Evolutionary conservation across 2,113 vertebrate species (phyloP), one percentile per base, ranked within the genome.

Genomic region (Tachysurus fulvidraco): DNA sequence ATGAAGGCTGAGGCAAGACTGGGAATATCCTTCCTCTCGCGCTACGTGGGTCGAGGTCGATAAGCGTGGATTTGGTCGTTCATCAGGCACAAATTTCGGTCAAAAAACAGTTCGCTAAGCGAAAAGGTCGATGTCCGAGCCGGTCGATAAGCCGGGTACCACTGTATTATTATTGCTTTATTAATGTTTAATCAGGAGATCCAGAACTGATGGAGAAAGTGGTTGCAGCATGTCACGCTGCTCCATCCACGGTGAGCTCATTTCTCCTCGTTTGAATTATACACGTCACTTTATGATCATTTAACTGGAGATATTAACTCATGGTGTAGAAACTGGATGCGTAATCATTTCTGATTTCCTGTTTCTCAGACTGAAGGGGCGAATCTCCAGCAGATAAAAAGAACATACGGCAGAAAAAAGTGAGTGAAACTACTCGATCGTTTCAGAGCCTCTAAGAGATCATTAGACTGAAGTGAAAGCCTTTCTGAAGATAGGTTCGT

Each of bases 351-450:
- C 44, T 91, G 14, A 87, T 10, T 78, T 88, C 30, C 46, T 86
- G 52, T 86, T 30, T 93, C 94, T 88, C 23, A 95, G 94, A 89
- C 89, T 76, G 92, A 91, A 5, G 89, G 90, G 30, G 78, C 88
- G 41, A 85, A 88, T n/a, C 80, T 77, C 21, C 89, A 88, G 23
- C 94, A 93, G 91, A 94, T 93, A 92, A 95, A 93, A 82, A 88
- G 92, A 77, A 91, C 91, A 0, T 93, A 90, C 0, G 86, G 93
- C 11, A 92, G 92, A 83, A 95, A 94, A 88, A 92, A 92, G 95
- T 95, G 85, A 91, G 87, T 87, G 14, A 81, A 28, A 11, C 14
- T 54, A 1, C 64, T 83, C 11, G 67, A 71, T 71, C 17, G 44
- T 73, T 44, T 73, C 17, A 73, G 19, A 73, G 17, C 36, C 19